Percentiles rank a stretch among this genome's conserved stretches.
These are phyloP conservation scores for Halcyon smyrnensis DNA, from an alignment of 2,797 vertebrate species.

Conservation along the genomic window DNA sequence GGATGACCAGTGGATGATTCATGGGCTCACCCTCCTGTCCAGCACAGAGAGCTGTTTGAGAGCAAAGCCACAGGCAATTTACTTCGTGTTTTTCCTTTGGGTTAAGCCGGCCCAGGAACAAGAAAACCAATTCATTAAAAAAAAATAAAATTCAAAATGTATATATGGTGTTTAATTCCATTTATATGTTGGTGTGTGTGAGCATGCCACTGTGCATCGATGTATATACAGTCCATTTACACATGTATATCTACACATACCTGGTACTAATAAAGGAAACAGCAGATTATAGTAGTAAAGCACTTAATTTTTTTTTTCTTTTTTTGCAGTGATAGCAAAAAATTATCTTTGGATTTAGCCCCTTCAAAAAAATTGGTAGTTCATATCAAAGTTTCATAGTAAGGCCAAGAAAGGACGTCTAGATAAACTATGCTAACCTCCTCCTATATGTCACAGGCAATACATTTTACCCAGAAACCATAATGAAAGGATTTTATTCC, in stretches of 20 bases:
- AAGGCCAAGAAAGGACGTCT: neutral
- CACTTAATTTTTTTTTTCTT: neutral
- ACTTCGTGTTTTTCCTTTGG: neutral
- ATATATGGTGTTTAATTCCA: neutral
- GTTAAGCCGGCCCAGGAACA: neutral
- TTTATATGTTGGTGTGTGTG: neutral
- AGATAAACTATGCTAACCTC: neutral
- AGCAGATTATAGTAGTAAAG: neutral
- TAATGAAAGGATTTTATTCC: neutral
- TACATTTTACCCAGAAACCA: neutral
- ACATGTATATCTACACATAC: neutral
- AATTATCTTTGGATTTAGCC: neutral
- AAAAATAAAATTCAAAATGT: neutral
- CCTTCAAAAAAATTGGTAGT: neutral
- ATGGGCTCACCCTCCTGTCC: neutral
- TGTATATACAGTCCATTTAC: neutral
- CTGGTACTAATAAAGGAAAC: neutral
- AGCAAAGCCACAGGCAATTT: constrained; percentile 2
- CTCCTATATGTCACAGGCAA: neutral
- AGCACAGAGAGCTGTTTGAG: constrained; percentile 43
- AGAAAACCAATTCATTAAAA: neutral
- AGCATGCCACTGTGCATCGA: neutral
- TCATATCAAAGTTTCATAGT: neutral
- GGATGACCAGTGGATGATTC: constrained; percentile 37
- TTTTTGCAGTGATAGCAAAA: neutral